A percentile compares a stretch with the other conserved stretches of the same genome.
Conservation (phyloP, 2,113 vertebrate species). For the Malaclemys terrapin region DNA sequence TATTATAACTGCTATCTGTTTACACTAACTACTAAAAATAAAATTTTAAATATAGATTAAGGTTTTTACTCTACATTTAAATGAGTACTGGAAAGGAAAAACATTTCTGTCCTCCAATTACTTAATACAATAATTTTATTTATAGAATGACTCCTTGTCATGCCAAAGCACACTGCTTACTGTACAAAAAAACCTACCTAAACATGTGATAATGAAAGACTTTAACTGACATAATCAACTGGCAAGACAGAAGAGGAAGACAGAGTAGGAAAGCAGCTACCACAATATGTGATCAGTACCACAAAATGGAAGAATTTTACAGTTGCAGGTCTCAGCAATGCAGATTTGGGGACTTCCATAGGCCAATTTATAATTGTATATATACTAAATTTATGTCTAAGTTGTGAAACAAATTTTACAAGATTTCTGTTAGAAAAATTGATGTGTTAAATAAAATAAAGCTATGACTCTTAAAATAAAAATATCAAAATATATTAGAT, state of each 20-base stretch:
- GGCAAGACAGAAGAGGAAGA: neutral
- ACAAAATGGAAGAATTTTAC: neutral
- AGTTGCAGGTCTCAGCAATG: neutral
- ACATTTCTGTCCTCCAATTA: neutral
- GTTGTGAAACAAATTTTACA: neutral
- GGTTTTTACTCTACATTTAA: neutral
- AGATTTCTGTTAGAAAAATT: neutral
- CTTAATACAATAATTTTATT: neutral
- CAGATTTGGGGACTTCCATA: neutral
- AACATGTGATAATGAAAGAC: neutral
- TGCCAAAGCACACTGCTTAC: neutral
- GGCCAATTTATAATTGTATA: neutral
- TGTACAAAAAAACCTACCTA: neutral
- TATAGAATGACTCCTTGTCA: neutral
- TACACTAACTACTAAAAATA: neutral
- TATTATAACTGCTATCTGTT: neutral
- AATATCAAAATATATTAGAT: neutral
- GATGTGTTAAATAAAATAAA: neutral
- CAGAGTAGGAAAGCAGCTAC: too few relatives aligned
- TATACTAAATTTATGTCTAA: neutral
- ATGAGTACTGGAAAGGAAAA: neutral
- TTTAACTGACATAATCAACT: neutral
- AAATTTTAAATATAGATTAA: fast-evolving
- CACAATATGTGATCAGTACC: neutral
- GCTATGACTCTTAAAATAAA: neutral